Base-by-base conservation (phyloP, 2,797 vertebrate genomes). In the Sciurus vulgaris region DNA sequence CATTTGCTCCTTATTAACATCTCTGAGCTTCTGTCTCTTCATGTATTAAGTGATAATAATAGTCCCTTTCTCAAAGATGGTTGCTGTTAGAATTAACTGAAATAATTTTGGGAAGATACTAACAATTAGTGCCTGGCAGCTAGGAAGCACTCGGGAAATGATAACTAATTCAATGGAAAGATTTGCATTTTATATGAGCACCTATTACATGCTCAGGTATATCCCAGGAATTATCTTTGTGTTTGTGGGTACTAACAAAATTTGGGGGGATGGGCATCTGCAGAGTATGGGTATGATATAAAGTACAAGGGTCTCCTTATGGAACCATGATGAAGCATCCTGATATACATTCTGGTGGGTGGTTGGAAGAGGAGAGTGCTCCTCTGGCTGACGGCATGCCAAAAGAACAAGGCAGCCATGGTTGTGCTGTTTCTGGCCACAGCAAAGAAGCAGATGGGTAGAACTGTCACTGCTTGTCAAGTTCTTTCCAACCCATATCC, bases 81-180 rank as follows among this genome's bases (percentile, higher is more conserved):
- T 72, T 74, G 61, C 70, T 79, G 38, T 59, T 77, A 67, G 47
- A 88, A 74, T 92, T 49, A 59, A 61, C 4, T 51, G 67, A 70
- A 87, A 79, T 35, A 47, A 26, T 33, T 93, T 95, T 77, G 81
- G 86, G 83, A 83, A 89, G 92, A 83, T 91, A 61, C 22, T 12
- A 51, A 51, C 88, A 86, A 89, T 47, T 70, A n/a, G 35, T 78
- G 28, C 22, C 13, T 33, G 44, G 44, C 41, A 89, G 51, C 67
- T 10, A 81, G 78, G 59, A 81, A 94, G 51, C 38, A 41, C 77
- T 77, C 0, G 2, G 41, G 38, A 67, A 84, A 61, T 76, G 33
- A 73, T 38, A 59, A 65, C 26, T 47, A 22, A 73, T 56, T 81
- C 82, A 70, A 3, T 2, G 4, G 44, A 54, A 26, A 92, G 35